Evolutionary conservation across 2,797 vertebrate species (phyloP).

Genomic region (Catostomus latipinnis): DNA sequence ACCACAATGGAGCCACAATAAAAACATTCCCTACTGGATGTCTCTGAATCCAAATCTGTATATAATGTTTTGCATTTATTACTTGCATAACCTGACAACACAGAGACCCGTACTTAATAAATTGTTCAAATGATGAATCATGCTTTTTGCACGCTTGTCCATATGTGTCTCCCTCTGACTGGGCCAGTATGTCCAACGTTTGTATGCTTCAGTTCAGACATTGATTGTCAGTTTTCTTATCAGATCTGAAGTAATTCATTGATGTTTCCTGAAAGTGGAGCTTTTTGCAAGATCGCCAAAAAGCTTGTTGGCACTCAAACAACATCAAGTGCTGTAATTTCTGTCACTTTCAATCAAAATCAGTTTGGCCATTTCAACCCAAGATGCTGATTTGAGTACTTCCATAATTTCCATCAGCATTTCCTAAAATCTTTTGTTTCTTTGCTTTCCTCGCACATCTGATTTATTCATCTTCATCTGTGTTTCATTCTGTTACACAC

Average conservation of each 20-base stretch:
- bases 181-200: neutral
- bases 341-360: slow-evolving; percentile 1
- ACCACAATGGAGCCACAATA: neutral
- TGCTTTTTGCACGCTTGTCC: neutral
- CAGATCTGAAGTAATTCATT: neutral
- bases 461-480: slow-evolving; percentile 14
- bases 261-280: neutral
- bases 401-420: slow-evolving; percentile 22
- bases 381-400: neutral
- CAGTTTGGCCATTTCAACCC: neutral
- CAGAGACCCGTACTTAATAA: no score
- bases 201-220: neutral
- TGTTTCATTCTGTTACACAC: slow-evolving; percentile 12
- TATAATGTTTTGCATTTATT: no score
- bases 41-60: neutral
- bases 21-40: neutral
- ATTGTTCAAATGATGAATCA: neutral
- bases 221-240: neutral
- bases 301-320: slow-evolving; percentile 10
- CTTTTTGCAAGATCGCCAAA: slow-evolving; percentile 3
- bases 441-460: slow-evolving; percentile 4
- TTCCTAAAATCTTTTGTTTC: slow-evolving; percentile 1
- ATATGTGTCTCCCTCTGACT: neutral
- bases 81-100: no score
- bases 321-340: slow-evolving; percentile 20